Evolutionary conservation across 2,888 invertebrate genomes (phyloP), one percentile per base, ranked within the genome.

Genomic region (Phania funesta): DNA sequence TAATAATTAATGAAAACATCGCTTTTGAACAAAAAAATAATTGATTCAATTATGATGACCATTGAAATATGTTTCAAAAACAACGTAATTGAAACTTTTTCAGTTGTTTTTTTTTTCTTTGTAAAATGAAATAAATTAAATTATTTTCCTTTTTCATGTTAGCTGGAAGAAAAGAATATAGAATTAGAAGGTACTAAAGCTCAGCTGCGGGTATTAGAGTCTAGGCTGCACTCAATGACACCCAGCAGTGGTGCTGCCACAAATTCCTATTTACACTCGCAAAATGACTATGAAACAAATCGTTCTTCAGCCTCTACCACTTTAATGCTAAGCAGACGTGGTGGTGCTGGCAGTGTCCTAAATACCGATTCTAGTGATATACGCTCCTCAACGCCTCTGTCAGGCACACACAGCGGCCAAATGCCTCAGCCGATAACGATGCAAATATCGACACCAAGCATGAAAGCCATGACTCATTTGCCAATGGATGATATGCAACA

Each of bases 121-220:
- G n/a, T n/a, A n/a, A n/a, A n/a, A n/a, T 11, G n/a, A 11, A 38
- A 38, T 13, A 38, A 38, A 1, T 4, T 38, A 38, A n/a, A 13
- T 1, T 4, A 38, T n/a, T 2, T 44, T 5, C 7, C 16, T 44
- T 4, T 5, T 11, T 46, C 7, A 3, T 60, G 80, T 0, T 86
- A 96, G 96, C 91, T 96, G 86, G 96, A 96, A 90, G 96, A 96
- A 90, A 94, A 95, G 89, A 95, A 94, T 87, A 96, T 96, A 86
- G 96, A 96, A 89, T 87, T 96, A 86, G 96, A 96, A 90, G 96
- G 96, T n/a, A 95, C 96, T 16, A 92, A 94, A 83, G 96, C 96
- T 1, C 93, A 94, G 76, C 93, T 96, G 75, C 93, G 96, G n/a
- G 93, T 95, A 84, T 91, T 96, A 83, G 96, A 96, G 88, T 93